A percentile compares a stretch with the other conserved stretches of the same genome.
Evolutionary conservation across 2,113 vertebrate genomes (phyloP).

Genomic region (Neomonachus schauinslandi): DNA sequence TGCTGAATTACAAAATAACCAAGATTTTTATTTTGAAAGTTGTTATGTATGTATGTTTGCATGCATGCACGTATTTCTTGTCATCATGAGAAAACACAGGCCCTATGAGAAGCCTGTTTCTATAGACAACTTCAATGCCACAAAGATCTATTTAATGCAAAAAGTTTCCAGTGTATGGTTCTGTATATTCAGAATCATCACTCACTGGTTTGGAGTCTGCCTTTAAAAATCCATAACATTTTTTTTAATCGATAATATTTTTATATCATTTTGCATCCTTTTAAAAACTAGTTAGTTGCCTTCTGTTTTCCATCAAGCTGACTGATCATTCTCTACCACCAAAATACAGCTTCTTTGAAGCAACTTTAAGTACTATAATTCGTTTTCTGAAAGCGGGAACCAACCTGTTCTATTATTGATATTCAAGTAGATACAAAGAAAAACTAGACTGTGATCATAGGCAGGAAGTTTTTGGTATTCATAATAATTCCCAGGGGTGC

Average conservation of each 20-base stretch:
- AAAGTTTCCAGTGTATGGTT: background rate
- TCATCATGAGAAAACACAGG: background rate
- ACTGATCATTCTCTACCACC: background rate
- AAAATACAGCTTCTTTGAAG: conserved; percentile 6
- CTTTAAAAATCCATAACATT: conserved; percentile 19
- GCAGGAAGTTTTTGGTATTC: background rate
- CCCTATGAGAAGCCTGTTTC: background rate
- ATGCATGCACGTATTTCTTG: background rate
- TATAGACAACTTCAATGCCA: background rate
- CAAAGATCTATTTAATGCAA: background rate
- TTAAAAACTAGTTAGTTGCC: background rate
- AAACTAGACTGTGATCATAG: background rate
- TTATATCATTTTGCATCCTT: background rate
- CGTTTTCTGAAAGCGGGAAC: conserved; percentile 12
- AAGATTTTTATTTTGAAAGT: background rate
- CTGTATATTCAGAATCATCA: background rate
- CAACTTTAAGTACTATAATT: background rate
- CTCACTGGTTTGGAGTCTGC: background rate
- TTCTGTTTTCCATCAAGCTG: background rate
- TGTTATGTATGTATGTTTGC: background rate
- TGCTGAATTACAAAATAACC: background rate
- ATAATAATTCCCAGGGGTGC: background rate
- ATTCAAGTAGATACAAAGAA: background rate
- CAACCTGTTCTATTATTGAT: background rate
- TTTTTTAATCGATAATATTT: background rate